Conservation (phyloP, 2,113 vertebrate genomes). For the Vireo altiloquus region DNA sequence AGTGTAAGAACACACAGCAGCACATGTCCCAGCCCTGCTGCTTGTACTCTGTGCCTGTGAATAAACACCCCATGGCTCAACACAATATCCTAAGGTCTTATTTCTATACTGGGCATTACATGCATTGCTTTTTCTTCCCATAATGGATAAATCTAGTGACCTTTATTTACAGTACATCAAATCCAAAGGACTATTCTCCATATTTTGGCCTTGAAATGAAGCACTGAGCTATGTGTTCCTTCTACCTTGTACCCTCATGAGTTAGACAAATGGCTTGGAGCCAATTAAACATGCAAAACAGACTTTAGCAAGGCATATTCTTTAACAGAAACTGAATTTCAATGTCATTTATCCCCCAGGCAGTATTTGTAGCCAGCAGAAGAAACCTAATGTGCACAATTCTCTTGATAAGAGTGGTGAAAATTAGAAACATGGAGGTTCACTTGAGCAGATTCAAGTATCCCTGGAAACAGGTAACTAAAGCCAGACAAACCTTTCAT, state of each 20-base stretch:
- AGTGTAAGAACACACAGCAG: neutral
- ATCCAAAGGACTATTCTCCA: neutral
- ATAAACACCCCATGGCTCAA: neutral
- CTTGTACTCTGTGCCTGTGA: neutral
- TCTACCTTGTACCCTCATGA: neutral
- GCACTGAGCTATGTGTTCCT: neutral
- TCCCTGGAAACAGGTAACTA: constrained; percentile 30
- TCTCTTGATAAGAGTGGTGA: neutral
- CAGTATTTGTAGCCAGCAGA: neutral
- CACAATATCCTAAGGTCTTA: neutral
- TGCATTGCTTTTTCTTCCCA: neutral
- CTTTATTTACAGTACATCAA: neutral
- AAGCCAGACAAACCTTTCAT: neutral
- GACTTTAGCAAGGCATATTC: neutral
- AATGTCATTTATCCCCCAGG: neutral
- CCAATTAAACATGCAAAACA: neutral
- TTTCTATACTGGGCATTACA: neutral
- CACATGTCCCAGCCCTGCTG: neutral
- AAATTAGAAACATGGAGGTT: neutral
- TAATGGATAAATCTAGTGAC: neutral
- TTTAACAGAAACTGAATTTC: neutral
- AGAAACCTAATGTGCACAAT: neutral
- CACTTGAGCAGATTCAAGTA: neutral
- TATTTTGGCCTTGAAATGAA: neutral
- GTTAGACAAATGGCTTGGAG: neutral